These are phyloP conservation scores for Argyrosomus regius DNA, from an alignment of 2,797 vertebrate genomes.

Conservation along the genomic window DNA sequence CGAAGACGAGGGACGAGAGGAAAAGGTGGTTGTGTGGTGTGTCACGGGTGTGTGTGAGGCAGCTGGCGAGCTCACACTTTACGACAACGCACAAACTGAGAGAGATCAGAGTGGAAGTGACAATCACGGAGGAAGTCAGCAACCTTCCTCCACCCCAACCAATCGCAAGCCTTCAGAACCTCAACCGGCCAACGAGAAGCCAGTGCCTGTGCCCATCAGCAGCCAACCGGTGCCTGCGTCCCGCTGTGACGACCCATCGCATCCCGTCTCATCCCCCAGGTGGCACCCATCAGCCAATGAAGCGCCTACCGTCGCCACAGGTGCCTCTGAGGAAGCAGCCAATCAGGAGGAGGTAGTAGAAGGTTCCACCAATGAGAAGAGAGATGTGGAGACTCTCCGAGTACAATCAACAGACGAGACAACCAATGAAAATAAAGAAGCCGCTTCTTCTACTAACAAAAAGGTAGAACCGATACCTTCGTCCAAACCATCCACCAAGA, in stretches of 20 bases:
- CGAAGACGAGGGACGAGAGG: conserved; percentile 26
- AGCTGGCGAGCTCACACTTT: not conserved
- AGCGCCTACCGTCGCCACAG: conserved; percentile 15
- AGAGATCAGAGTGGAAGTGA: not conserved
- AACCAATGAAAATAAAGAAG: conserved; percentile 6
- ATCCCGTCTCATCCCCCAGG: conserved; percentile 20
- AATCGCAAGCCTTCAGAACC: conserved; percentile 39
- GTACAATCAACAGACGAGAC: not conserved
- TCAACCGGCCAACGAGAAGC: conserved; percentile 53
- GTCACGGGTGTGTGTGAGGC: conserved; percentile 71
- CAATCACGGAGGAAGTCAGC: conserved; percentile 7
- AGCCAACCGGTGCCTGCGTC: conserved; percentile 72
- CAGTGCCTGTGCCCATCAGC: conserved; percentile 64
- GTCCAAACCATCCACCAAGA: conserved; percentile 28
- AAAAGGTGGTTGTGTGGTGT: conserved; percentile 67
- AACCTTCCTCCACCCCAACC: conserved; percentile 15
- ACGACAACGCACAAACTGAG: not conserved
- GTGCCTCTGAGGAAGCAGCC: conserved; percentile 15
- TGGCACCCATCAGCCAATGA: conserved; percentile 24
- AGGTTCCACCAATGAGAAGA: not conserved
- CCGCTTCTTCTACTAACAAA: not conserved
- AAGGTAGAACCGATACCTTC: not conserved
- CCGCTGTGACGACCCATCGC: conserved; percentile 26
- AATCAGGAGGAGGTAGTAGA: not conserved
- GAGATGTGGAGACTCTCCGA: not conserved